phyloP scores from a whole-genome alignment of 2,113 vertebrate genomes.

The Heliornis fulica region DNA sequence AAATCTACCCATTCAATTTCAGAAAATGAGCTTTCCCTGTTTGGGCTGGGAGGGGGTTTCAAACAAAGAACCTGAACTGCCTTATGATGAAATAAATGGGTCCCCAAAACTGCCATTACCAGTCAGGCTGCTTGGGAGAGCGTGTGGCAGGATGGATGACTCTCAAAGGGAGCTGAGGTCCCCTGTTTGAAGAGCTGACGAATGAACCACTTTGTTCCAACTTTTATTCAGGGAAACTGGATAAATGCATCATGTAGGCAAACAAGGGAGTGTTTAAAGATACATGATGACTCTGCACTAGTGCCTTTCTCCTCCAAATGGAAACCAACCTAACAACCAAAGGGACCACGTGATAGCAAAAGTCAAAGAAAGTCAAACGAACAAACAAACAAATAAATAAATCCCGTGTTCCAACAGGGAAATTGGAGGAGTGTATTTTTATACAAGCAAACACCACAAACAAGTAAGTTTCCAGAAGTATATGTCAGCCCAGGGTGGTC shows the following conservation, averaged over 20 bases:
- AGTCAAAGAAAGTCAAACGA: neutral
- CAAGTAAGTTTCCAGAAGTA: neutral
- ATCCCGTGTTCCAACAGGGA: neutral
- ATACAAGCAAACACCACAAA: neutral
- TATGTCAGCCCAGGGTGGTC: neutral
- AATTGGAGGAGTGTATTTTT: neutral
- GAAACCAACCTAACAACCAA: neutral
- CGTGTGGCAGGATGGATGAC: neutral
- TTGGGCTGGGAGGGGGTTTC: neutral
- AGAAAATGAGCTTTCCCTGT: rapidly evolving
- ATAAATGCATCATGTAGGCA: neutral
- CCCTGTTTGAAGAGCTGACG: neutral
- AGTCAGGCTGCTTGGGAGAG: neutral
- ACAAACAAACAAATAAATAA: rapidly evolving
- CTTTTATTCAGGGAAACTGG: neutral
- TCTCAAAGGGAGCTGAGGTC: neutral
- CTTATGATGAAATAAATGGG: neutral
- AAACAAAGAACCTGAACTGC: neutral
- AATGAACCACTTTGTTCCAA: neutral
- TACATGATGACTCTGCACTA: neutral
- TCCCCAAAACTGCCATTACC: neutral
- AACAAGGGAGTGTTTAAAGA: neutral
- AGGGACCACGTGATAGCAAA: neutral
- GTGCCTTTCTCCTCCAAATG: neutral
- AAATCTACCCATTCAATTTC: neutral